Evolutionary conservation across 2,888 invertebrate species (phyloP).

Genomic region (Cetonia aurata): DNA sequence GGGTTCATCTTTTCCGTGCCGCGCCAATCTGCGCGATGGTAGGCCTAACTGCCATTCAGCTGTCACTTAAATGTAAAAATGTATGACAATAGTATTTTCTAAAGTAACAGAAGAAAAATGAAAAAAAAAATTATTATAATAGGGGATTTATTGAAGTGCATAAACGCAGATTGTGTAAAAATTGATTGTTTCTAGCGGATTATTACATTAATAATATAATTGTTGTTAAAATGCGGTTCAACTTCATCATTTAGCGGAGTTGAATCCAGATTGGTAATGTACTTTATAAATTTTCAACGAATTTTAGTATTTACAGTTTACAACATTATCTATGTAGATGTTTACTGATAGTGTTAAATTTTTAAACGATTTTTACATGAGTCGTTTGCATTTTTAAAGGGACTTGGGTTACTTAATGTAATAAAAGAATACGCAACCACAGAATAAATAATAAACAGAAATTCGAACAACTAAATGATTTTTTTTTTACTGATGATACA

Average conservation of each 20-base stretch:
- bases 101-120: conserved; percentile 48
- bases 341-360: neutral
- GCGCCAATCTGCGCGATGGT: conserved; percentile 49
- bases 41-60: conserved; percentile 53
- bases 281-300: conserved; percentile 15
- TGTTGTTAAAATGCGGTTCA: conserved; percentile 15
- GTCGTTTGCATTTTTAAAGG: conserved; percentile 1
- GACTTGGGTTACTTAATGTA: conserved; percentile 15
- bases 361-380: neutral
- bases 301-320: conserved; percentile 1
- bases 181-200: too few species aligned
- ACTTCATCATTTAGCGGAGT: conserved; percentile 12
- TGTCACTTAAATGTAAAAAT: conserved; percentile 55
- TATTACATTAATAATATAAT: conserved; percentile 16
- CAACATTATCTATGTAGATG: conserved; percentile 3
- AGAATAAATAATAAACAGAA: too few species aligned
- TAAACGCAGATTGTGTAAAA: too few species aligned
- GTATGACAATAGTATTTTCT: conserved; percentile 66
- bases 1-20: conserved; percentile 52
- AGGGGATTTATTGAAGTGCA: too few species aligned
- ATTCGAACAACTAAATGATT: too few species aligned
- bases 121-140: conserved; percentile 53
- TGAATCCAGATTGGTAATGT: neutral
- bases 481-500: too few species aligned
- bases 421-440: neutral